Evolutionary conservation across 2,797 vertebrate genomes (phyloP), one percentile per base, ranked within the genome.

Genomic region (Cottoperca gobio): DNA sequence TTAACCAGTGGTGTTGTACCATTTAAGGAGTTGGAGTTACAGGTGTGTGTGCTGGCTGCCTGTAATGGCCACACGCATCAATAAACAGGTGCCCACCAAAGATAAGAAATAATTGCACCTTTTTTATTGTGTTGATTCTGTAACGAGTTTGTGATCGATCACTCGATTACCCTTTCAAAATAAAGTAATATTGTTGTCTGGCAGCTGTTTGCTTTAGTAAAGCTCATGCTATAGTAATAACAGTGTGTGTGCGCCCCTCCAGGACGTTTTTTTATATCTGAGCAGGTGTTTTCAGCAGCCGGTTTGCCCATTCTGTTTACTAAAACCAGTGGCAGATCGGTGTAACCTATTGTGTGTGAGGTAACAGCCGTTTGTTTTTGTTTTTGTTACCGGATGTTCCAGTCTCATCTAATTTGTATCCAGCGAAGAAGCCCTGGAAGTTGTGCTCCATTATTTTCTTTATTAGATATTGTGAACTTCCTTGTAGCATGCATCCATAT

Each of bases 221-320:
- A n/a, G 13, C 21, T 40, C 8, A 40, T n/a, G 11, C 37, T 54
- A 31, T n/a, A n/a, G n/a, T 21, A 5, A 21, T 13, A 40, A 17
- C 10, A 31, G 49, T 11, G 55, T 24, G 35, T 11, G 21, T 3
- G 8, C n/a, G n/a, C 64, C 39, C 54, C 13, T 28, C 10, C 7
- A 23, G 23, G 31, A 9, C 23, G 6, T 21, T 10, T 24, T n/a
- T 3, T 11, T 24, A 4, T 6, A 23, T n/a, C 14, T 8, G 8
- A 39, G 11, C 49, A 55, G 31, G 39, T 55, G 10, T 39, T 53
- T 43, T 24, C 68, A 65, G 63, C 28, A 26, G 63, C 23, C 60
- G 26, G 3, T 60, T 5, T 26, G 31, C 19, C 19, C 37, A 26
- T 12, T 35, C 17, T 28, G 19, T 40, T 31, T 11, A 46, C 28